phyloP scores from a whole-genome alignment of 1,140 invertebrate genomes.

The Tetraneura akinire region DNA sequence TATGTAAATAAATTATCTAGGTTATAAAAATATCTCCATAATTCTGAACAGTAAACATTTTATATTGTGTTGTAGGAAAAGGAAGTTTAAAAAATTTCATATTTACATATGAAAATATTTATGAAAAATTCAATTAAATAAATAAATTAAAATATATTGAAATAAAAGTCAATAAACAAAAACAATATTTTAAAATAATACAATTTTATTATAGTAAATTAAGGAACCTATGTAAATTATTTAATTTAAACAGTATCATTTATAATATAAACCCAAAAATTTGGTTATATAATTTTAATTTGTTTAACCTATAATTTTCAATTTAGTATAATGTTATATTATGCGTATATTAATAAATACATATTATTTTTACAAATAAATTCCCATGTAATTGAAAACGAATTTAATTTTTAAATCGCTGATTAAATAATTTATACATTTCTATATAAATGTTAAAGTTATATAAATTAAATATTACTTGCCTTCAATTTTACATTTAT shows the following conservation, averaged over 20 bases:
- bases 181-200: neutral
- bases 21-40: too few species aligned
- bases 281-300: neutral
- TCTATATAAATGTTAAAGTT: neutral
- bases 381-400: neutral
- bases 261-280: neutral
- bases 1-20: neutral
- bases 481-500: slow-evolving; percentile 12
- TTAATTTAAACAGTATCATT: slow-evolving; percentile 7
- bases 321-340: neutral
- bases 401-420: too few species aligned
- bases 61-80: too few species aligned
- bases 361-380: neutral
- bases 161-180: too few species aligned
- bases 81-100: too few species aligned
- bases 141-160: too few species aligned
- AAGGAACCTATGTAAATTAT: neutral
- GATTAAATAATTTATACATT: too few species aligned
- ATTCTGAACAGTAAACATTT: too few species aligned
- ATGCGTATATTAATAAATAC: neutral
- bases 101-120: too few species aligned
- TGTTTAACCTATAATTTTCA: neutral
- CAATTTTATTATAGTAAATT: neutral
- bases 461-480: neutral
- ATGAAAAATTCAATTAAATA: too few species aligned